A percentile compares a stretch with the other conserved stretches of the same genome.
phyloP scores from a whole-genome alignment of 2,888 invertebrate genomes.

The Caenorhabditis wallacei region DNA sequence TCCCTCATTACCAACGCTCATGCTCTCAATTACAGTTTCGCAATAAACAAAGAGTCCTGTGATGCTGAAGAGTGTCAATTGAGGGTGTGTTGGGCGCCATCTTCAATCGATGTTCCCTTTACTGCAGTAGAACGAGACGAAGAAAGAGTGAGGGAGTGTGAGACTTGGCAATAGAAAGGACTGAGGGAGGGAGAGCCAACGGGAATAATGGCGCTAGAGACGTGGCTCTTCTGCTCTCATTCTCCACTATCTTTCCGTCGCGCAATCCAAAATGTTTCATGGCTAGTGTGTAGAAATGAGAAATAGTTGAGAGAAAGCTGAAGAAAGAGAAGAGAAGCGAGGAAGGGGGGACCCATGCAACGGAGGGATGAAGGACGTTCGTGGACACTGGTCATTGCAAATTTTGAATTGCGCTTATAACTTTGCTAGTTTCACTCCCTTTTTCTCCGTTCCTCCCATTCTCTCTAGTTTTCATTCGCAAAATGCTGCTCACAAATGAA shows the following conservation, averaged over 20 bases:
- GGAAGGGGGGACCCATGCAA: background rate
- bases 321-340: slow-evolving; percentile 12
- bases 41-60: slow-evolving; percentile 18
- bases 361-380: slow-evolving; percentile 30
- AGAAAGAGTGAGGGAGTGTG: slow-evolving; percentile 11
- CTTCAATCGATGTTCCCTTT: slow-evolving; percentile 46
- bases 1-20: background rate
- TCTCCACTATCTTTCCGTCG: slow-evolving; percentile 35
- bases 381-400: slow-evolving; percentile 51
- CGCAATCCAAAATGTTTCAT: slow-evolving; percentile 60
- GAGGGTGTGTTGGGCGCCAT: slow-evolving; percentile 49
- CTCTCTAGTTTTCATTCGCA: slow-evolving; percentile 23
- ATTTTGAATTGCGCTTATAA: slow-evolving; percentile 57
- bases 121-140: slow-evolving; percentile 35
- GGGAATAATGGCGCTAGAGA: slow-evolving; percentile 51
- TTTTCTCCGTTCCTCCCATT: slow-evolving; percentile 2
- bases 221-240: slow-evolving; percentile 30
- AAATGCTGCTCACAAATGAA: slow-evolving; percentile 30
- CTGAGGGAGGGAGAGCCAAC: slow-evolving; percentile 37
- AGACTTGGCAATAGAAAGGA: slow-evolving; percentile 40
- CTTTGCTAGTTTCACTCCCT: slow-evolving; percentile 34
- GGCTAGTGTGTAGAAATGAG: slow-evolving; percentile 27
- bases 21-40: slow-evolving; percentile 48
- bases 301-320: slow-evolving; percentile 6
- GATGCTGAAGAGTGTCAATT: slow-evolving; percentile 31